Evolutionary conservation across 1,140 invertebrate species (phyloP), one percentile per base, ranked within the genome.

Genomic region (Metopolophium dirhodum): DNA sequence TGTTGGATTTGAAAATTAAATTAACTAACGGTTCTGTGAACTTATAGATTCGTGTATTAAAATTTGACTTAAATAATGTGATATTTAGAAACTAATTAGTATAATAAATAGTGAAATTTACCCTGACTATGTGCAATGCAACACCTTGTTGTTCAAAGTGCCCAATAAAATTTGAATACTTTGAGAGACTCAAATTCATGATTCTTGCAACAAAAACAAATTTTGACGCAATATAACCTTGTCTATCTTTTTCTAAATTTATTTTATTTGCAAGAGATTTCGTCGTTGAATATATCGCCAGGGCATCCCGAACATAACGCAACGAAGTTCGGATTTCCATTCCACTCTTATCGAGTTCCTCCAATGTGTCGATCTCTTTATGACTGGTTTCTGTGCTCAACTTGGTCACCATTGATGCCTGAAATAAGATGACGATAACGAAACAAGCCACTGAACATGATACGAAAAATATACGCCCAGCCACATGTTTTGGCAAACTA

Each of bases 371-470:
- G 8, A 92, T 83, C 3, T 92, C 77, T 2, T 92, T 51, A 2
- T 51, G 68, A 8, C 6, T 35, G 9, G 68, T 49, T 30, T 77
- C 90, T 23, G 37, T 51, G 47, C 90, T 92, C 20, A 92, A 23
- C 35, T 83, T 92, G 1, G 90, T 92, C n/a, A 92, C 90, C 90
- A 92, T 92, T 14, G 68, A 83, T 8, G 90, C 90, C 47, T 92
- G 90, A 6, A 92, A 92, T 47, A 92, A 22, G 18, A 22, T 92
- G 1, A 92, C 90, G 8, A 92, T 51, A 23, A 92, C 90, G 47
- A 92, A 92, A 83, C 41, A 92, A 35, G 90, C 90, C 8, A 47
- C 68, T 22, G 90, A 92, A 83, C 90, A 92, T 18, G 47, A 82
- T 14, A 92, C 90, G 8, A 92, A 23, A 9, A 83, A 41, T n/a